Percentiles rank a stretch among this genome's conserved stretches.
Evolutionary conservation across 2,113 vertebrate species (phyloP).

Genomic region (Tetraodon nigroviridis): DNA sequence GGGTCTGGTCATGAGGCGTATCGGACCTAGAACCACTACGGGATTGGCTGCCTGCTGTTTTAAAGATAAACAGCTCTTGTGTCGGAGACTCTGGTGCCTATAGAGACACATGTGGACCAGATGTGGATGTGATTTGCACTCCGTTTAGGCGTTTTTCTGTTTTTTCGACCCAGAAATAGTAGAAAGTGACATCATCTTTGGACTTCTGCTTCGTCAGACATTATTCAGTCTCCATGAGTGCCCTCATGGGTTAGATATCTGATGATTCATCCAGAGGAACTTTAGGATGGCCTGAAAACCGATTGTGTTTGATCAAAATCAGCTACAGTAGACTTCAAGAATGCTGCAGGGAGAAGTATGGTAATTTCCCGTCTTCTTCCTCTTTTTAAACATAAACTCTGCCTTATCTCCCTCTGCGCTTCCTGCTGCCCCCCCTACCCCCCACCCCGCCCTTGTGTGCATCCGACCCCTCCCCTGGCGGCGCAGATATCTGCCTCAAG

Average conservation of each 20-base stretch:
- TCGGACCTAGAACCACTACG: conserved; percentile 41
- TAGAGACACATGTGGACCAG: conserved; percentile 50
- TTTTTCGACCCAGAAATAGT: conserved; percentile 16
- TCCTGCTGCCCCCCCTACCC: conserved; percentile 43
- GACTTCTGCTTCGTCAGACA: conserved; percentile 1
- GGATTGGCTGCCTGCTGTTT: conserved; percentile 52
- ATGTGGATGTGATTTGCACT: conserved; percentile 38
- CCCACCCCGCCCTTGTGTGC: conserved; percentile 25
- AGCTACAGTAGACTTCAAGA: background rate
- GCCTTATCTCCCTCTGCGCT: conserved; percentile 52
- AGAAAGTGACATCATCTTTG: conserved; percentile 8
- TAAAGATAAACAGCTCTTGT: conserved; percentile 67
- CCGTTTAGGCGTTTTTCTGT: conserved; percentile 11
- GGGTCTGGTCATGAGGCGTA: conserved; percentile 56
- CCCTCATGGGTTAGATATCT: conserved; percentile 29
- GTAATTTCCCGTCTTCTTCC: conserved; percentile 6
- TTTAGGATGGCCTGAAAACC: conserved; percentile 8
- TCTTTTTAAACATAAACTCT: conserved; percentile 34
- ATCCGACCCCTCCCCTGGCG: conserved; percentile 53
- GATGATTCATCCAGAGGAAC: conserved; percentile 36
- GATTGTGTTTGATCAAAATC: conserved; percentile 13
- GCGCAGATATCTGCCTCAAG: conserved; percentile 93
- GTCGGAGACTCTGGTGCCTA: conserved; percentile 15
- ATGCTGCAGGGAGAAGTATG: conserved; percentile 3
- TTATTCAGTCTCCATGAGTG: conserved; percentile 21